These are phyloP conservation scores for Origma solitaria DNA, from an alignment of 2,113 vertebrate species.

Conservation along the genomic window DNA sequence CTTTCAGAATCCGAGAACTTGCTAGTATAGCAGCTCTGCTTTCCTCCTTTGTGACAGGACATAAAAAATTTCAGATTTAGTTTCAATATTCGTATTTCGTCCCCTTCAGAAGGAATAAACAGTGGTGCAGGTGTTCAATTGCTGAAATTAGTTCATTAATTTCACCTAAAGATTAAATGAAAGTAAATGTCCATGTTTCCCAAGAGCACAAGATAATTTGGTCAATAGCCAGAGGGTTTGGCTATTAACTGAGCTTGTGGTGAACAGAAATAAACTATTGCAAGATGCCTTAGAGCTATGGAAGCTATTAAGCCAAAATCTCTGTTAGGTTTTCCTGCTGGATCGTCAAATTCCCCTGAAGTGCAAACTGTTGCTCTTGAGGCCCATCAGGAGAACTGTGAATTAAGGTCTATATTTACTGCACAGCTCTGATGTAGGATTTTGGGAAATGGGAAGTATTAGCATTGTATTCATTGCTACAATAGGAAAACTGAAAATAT, in stretches of 20 bases:
- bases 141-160: neutral
- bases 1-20: neutral
- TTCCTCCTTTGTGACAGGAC: neutral
- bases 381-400: neutral
- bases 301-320: neutral
- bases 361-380: neutral
- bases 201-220: neutral
- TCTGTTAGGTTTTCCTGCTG: neutral
- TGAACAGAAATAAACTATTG: neutral
- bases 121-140: neutral
- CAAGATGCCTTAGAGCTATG: neutral
- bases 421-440: neutral
- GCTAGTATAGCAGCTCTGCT: neutral
- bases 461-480: neutral
- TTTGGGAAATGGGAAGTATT: neutral
- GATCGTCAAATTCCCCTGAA: neutral
- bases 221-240: neutral
- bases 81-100: neutral
- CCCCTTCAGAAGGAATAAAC: neutral
- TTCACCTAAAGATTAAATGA: neutral
- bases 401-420: neutral
- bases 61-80: neutral
- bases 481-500: neutral
- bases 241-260: neutral
- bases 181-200: neutral